Conservation (phyloP, 2,113 vertebrate genomes). For the Petromus typicus region DNA sequence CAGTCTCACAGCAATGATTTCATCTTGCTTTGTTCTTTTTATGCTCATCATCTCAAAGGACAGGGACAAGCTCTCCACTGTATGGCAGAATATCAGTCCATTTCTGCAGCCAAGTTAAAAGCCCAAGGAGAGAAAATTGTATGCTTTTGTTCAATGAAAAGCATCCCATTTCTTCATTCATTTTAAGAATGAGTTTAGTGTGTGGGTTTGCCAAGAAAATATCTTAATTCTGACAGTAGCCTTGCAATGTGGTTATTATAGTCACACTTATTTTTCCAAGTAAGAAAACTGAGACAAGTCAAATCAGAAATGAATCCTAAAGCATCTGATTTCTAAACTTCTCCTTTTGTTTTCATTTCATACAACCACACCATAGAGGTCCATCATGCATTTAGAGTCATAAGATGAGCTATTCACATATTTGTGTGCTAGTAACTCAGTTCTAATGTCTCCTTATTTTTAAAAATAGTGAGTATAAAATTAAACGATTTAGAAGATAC, state of each 20-base stretch:
- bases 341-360: neutral
- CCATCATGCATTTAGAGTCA: neutral
- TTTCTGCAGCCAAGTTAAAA: neutral
- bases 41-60: neutral
- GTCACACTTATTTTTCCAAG: neutral
- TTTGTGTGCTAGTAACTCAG: neutral
- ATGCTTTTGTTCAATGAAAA: neutral
- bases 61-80: neutral
- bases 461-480: neutral
- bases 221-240: neutral
- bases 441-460: neutral
- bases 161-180: neutral
- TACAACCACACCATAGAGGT: neutral
- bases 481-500: neutral
- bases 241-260: neutral
- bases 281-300: neutral
- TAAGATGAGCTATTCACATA: neutral
- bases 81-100: neutral
- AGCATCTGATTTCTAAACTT: neutral
- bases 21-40: neutral
- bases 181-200: neutral
- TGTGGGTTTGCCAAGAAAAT: neutral
- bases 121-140: neutral
- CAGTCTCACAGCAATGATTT: neutral
- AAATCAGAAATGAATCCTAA: neutral